Evolutionary conservation across 2,888 invertebrate genomes (phyloP).

Genomic region (Aphrophora alni): DNA sequence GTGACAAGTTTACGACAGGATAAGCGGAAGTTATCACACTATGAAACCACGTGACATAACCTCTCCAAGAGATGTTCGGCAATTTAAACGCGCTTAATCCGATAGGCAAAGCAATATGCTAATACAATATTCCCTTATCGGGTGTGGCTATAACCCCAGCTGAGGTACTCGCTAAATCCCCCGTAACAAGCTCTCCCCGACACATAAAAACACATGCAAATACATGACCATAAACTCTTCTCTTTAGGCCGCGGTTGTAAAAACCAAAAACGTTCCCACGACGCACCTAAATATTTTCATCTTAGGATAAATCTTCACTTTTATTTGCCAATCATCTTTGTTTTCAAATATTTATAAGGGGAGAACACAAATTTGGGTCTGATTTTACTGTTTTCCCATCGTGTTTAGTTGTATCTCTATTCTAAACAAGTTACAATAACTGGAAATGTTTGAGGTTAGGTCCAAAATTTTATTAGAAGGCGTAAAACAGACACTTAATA

Average conservation of each 20-base stretch:
- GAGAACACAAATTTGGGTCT: not conserved
- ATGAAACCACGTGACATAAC: not conserved
- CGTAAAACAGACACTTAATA: too few relatives aligned
- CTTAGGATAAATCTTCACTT: not conserved
- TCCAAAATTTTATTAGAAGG: not conserved
- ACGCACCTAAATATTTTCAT: not conserved
- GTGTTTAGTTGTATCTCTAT: not conserved
- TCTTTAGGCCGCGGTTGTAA: not conserved
- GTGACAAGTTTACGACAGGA: not conserved
- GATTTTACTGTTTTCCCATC: not conserved
- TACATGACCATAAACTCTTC: not conserved
- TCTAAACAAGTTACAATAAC: not conserved
- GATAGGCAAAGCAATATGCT: not conserved
- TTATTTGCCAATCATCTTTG: slow-evolving; percentile 2
- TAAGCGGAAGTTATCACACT: not conserved
- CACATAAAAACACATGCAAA: not conserved
- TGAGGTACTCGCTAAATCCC: not conserved
- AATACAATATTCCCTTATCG: not conserved
- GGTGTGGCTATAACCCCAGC: not conserved
- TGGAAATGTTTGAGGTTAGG: not conserved
- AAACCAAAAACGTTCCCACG: not conserved
- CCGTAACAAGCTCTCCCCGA: not conserved
- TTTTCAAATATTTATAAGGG: not conserved
- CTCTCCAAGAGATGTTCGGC: not conserved
- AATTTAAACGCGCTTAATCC: not conserved